Percentiles rank a stretch among this genome's conserved stretches.
These are phyloP conservation scores for Oeneis ivallda DNA, from an alignment of 2,888 invertebrate species.

Conservation along the genomic window DNA sequence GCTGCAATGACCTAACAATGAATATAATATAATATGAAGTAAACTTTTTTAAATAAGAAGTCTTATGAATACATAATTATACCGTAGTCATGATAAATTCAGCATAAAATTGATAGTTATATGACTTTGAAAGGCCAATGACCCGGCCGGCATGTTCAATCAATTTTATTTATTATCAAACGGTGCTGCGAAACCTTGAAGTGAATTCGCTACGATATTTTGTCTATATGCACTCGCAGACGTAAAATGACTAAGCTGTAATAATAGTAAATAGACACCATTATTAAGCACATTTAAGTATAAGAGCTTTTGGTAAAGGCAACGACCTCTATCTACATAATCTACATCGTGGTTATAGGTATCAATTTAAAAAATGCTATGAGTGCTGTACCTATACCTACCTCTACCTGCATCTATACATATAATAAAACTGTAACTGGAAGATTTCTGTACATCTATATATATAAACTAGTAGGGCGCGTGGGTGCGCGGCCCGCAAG, in stretches of 20 bases:
- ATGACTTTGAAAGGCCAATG: constrained; percentile 34
- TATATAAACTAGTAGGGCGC: no score
- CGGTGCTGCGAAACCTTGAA: constrained; percentile 34
- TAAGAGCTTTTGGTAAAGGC: no score
- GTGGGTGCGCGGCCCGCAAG: no score
- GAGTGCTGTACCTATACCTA: no score
- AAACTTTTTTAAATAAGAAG: not conserved
- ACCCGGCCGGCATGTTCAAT: constrained; percentile 23
- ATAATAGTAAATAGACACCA: constrained; percentile 9
- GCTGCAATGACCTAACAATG: constrained; percentile 1
- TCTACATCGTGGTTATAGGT: no score
- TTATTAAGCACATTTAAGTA: not conserved
- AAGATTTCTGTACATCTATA: no score
- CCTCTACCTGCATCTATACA: no score
- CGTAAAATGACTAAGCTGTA: constrained; percentile 30
- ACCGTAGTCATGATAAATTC: constrained; percentile 21
- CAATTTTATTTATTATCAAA: constrained; percentile 24
- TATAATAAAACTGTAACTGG: no score
- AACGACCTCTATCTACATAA: no score
- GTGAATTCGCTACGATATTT: constrained; percentile 33
- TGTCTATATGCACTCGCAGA: constrained; percentile 24
- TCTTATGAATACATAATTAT: constrained; percentile 9
- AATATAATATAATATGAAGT: not conserved
- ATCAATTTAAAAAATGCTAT: no score
- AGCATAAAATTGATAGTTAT: constrained; percentile 35